phyloP scores from a whole-genome alignment of 2,888 invertebrate genomes.

The Drosophila limbata region DNA sequence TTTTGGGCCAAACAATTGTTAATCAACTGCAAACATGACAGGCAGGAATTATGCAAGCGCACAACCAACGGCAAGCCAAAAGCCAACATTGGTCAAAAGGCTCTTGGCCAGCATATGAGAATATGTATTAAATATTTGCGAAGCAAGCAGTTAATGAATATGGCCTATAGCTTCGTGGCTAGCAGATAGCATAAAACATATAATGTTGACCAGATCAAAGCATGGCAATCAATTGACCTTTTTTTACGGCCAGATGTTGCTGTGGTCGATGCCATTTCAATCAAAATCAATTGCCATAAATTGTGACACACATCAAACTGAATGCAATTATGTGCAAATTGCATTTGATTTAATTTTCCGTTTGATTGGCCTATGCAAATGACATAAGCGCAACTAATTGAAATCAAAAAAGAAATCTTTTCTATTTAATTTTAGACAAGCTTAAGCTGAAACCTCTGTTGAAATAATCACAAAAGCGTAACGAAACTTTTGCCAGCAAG shows the following conservation, averaged over 20 bases:
- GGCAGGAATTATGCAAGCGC: constrained; percentile 68
- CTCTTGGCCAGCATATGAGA: constrained; percentile 8
- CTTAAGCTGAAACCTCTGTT: background rate
- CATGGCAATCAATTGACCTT: constrained; percentile 24
- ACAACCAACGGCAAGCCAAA: constrained; percentile 32
- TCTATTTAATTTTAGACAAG: background rate
- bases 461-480: constrained; percentile 1
- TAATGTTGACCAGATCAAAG: constrained; percentile 13
- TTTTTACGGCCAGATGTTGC: constrained; percentile 13
- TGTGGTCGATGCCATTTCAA: constrained; percentile 40
- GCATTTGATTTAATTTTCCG: constrained; percentile 67
- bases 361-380: constrained; percentile 65
- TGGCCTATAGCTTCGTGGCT: constrained; percentile 25
- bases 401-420: constrained; percentile 9
- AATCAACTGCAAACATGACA: constrained; percentile 76
- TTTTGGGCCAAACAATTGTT: constrained; percentile 62
- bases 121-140: constrained; percentile 51
- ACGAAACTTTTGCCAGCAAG: constrained; percentile 16
- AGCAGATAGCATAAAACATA: constrained; percentile 3
- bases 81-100: constrained; percentile 32
- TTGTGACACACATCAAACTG: constrained; percentile 55
- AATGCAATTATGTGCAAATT: constrained; percentile 72
- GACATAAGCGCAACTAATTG: constrained; percentile 47
- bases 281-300: constrained; percentile 67
- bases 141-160: constrained; percentile 43